These are phyloP conservation scores for Chalcosyrphus nemorum DNA, from an alignment of 2,888 invertebrate species.

Conservation along the genomic window DNA sequence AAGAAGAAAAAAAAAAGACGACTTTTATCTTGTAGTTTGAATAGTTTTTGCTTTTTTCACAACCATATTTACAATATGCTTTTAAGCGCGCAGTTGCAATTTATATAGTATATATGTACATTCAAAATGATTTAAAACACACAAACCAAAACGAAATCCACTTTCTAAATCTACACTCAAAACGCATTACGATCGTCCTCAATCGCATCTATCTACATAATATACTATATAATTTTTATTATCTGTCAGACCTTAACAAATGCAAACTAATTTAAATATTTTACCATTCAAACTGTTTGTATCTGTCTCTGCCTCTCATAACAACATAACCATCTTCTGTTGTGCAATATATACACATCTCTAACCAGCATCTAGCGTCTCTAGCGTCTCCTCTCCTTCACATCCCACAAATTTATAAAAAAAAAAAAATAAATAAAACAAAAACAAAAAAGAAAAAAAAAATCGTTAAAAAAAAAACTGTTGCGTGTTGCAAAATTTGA, in stretches of 20 bases:
- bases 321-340: constrained; percentile 48
- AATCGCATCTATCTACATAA: constrained; percentile 16
- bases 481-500: constrained; percentile 69
- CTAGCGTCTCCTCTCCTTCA: constrained; percentile 23
- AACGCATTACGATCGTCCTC: constrained; percentile 39
- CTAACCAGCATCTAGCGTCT: constrained; percentile 37
- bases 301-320: constrained; percentile 35
- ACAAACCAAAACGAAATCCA: constrained; percentile 1
- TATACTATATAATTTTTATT: not conserved
- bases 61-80: not conserved
- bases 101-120: no score
- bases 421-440: constrained; percentile 28
- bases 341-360: constrained; percentile 50
- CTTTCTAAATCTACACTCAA: constrained; percentile 45
- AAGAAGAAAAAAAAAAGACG: no score
- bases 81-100: constrained; percentile 1
- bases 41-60: constrained; percentile 7
- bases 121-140: not conserved
- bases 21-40: not conserved
- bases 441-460: constrained; percentile 26
- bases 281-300: constrained; percentile 35
- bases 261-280: constrained; percentile 61
- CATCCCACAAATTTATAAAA: constrained; percentile 37
- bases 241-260: constrained; percentile 21
- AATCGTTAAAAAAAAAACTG: constrained; percentile 23